phyloP scores from a whole-genome alignment of 2,888 invertebrate species.

The Epistrophe grossulariae region DNA sequence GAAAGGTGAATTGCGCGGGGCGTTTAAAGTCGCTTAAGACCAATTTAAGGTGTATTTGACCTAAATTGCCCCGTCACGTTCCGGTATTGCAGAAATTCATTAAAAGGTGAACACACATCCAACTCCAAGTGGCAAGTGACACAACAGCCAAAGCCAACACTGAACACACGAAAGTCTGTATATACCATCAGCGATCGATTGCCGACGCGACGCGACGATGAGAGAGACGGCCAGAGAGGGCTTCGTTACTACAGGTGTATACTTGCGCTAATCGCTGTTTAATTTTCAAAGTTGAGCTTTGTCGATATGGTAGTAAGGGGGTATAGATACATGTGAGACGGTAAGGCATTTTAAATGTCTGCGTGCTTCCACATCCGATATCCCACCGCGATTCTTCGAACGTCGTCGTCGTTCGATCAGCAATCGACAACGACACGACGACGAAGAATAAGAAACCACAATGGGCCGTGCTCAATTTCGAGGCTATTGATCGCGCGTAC shows the following conservation, averaged over 20 bases:
- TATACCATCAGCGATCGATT: background rate
- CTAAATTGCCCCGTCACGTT: conserved; percentile 79
- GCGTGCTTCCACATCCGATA: conserved; percentile 74
- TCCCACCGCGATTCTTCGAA: conserved; percentile 42
- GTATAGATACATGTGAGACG: conserved; percentile 26
- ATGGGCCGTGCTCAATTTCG: conserved; percentile 74
- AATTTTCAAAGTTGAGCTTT: conserved; percentile 59
- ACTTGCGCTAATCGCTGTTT: conserved; percentile 73
- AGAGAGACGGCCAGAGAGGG: background rate
- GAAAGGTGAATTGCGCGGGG: conserved; percentile 38
- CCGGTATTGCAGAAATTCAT: conserved; percentile 78
- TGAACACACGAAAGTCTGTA: conserved; percentile 12
- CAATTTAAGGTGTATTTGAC: conserved; percentile 79
- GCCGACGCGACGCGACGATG: background rate
- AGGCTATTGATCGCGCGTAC: conserved; percentile 66
- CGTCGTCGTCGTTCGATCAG: conserved; percentile 61
- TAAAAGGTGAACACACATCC: conserved; percentile 76
- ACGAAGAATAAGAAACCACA: conserved; percentile 55
- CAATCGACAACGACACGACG: conserved; percentile 49
- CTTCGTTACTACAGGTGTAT: conserved; percentile 73
- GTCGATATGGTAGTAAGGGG: background rate
- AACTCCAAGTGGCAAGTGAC: conserved; percentile 74
- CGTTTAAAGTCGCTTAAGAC: conserved; percentile 70
- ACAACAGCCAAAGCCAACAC: conserved; percentile 53
- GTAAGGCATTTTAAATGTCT: conserved; percentile 66